These are phyloP conservation scores for Boulengeromyrus knoepffleri DNA, from an alignment of 2,113 vertebrate species.

Conservation along the genomic window DNA sequence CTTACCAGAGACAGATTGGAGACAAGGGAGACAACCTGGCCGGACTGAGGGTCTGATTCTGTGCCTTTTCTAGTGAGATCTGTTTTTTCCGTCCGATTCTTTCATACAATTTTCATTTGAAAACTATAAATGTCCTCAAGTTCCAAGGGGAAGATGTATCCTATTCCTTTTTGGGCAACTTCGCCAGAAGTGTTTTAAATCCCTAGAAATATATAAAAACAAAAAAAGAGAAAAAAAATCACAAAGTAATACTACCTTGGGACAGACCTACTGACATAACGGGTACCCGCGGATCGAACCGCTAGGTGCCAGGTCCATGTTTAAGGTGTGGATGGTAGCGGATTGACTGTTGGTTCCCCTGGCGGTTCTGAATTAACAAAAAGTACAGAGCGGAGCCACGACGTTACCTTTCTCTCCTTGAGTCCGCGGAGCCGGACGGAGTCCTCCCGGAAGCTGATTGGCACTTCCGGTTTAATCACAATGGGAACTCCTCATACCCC, in stretches of 20 bases:
- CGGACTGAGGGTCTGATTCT: slow-evolving; percentile 5
- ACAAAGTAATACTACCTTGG: slow-evolving; percentile 15
- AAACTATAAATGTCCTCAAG: slow-evolving; percentile 17
- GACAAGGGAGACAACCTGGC: slow-evolving; percentile 7
- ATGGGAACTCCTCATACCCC: slow-evolving; percentile 28
- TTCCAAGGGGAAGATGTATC: slow-evolving; percentile 22
- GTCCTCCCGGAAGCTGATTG: slow-evolving; percentile 73
- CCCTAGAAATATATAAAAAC: slow-evolving; percentile 21
- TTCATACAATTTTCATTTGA: slow-evolving; percentile 12
- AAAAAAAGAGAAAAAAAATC: slow-evolving; percentile 17
- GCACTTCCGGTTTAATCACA: slow-evolving; percentile 64
- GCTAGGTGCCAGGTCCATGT: neutral
- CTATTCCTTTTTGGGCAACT: slow-evolving; percentile 18
- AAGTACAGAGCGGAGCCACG: slow-evolving; percentile 9
- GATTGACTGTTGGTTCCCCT: neutral
- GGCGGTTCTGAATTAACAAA: slow-evolving; percentile 18
- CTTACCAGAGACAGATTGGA: slow-evolving; percentile 18
- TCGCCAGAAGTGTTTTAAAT: slow-evolving; percentile 17
- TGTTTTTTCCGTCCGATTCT: slow-evolving; percentile 18
- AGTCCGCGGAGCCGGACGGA: slow-evolving; percentile 87
- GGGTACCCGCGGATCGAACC: slow-evolving; percentile 1
- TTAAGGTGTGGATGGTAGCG: slow-evolving; percentile 18
- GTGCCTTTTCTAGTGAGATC: slow-evolving; percentile 4
- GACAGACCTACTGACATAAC: slow-evolving; percentile 7
- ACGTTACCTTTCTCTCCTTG: slow-evolving; percentile 77